These are phyloP conservation scores for Peromyscus californicus DNA, from an alignment of 2,113 vertebrate genomes.

Conservation along the genomic window DNA sequence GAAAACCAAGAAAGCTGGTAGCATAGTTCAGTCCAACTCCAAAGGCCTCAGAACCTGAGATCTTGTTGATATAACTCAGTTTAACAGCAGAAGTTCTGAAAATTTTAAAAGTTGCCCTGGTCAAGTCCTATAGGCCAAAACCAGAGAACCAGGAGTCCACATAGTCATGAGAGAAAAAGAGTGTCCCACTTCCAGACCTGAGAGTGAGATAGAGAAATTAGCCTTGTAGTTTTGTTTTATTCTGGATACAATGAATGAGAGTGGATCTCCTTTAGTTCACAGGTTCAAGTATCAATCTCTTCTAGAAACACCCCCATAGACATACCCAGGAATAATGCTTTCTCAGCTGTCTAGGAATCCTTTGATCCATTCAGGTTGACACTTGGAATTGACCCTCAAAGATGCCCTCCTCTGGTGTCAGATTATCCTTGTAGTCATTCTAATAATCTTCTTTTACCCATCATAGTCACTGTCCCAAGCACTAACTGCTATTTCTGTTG, in stretches of 20 bases:
- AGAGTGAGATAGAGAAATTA: background rate
- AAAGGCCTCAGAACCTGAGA: background rate
- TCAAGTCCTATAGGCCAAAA: background rate
- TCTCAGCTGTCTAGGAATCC: no score
- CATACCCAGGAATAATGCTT: background rate
- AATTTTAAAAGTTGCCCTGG: background rate
- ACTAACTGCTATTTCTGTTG: background rate
- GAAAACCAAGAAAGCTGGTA: background rate
- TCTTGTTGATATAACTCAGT: no score
- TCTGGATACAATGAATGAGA: background rate
- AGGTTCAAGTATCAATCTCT: background rate
- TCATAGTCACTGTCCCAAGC: background rate
- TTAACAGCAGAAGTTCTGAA: background rate
- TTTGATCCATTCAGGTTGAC: background rate
- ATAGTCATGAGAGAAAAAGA: background rate
- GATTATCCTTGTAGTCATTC: background rate
- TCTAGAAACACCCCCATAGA: background rate
- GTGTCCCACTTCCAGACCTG: background rate
- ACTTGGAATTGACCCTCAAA: background rate
- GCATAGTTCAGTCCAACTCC: background rate
- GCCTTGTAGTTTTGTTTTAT: background rate
- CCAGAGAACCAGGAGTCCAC: background rate
- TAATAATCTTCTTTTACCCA: background rate
- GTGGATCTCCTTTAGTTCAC: background rate
- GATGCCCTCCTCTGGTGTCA: background rate